phyloP scores from a whole-genome alignment of 2,888 invertebrate genomes.

The Epinotia nisella region DNA sequence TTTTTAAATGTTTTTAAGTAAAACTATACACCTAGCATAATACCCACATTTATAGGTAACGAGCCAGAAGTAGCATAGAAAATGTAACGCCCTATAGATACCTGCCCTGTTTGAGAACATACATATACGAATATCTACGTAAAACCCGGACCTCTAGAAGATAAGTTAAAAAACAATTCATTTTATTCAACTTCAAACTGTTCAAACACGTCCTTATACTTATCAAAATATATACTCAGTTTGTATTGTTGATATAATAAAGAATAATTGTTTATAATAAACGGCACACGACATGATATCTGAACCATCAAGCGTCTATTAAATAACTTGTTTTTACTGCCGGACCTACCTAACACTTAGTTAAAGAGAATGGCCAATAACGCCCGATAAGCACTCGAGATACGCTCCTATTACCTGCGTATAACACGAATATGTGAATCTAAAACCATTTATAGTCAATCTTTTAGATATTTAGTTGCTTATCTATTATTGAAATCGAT shows the following conservation, averaged over 20 bases:
- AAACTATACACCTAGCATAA: too few relatives aligned
- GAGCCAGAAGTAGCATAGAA: too few relatives aligned
- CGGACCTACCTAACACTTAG: slow-evolving; percentile 32
- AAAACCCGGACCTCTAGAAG: too few relatives aligned
- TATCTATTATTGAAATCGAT: slow-evolving; percentile 32
- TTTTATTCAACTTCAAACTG: too few relatives aligned
- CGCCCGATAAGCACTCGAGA: slow-evolving; percentile 29
- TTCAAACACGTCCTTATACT: background rate
- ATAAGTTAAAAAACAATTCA: too few relatives aligned
- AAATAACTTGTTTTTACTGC: slow-evolving; percentile 33
- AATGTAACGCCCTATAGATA: too few relatives aligned
- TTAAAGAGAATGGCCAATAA: slow-evolving; percentile 31
- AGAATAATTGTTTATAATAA: slow-evolving; percentile 19
- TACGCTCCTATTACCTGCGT: slow-evolving; percentile 14
- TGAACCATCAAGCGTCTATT: slow-evolving; percentile 20
- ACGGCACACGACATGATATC: slow-evolving; percentile 3
- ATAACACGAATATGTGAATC: slow-evolving; percentile 24
- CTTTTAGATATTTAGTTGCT: slow-evolving; percentile 1
- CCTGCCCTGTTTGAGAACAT: too few relatives aligned
- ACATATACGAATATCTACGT: too few relatives aligned
- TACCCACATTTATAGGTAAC: too few relatives aligned
- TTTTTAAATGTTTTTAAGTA: too few relatives aligned
- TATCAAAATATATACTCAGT: background rate
- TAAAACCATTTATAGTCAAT: slow-evolving; percentile 10
- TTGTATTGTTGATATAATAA: slow-evolving; percentile 2